Evolutionary conservation across 1,140 invertebrate genomes (phyloP), one percentile per base, ranked within the genome.

Genomic region (Caenorhabditis tropicalis): DNA sequence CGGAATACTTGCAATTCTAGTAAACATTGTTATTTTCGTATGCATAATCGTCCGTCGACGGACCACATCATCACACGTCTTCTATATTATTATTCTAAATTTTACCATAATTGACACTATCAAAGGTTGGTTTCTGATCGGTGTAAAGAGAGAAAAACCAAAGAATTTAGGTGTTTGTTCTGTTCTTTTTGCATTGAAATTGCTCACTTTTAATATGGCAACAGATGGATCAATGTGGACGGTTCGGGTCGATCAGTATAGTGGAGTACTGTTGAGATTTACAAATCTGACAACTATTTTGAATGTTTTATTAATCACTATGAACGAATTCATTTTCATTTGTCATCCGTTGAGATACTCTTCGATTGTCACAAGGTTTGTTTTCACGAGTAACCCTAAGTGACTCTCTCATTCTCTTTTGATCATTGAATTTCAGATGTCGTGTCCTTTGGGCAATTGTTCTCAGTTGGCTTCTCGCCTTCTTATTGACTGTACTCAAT

Each of bases 221-320:
- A 74, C 65, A 2, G 65, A 74, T 51, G 36, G n/a, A 0, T 43
- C 58, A 12, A 51, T 58, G 36, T 82, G 82, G 82, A 49, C 82
- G 2, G 60, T 82, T 31, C 56, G 48, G 15, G 82, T 87, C 1
- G 86, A 87, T 79, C 86, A 87, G 48, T 79, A 82, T n/a, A 82
- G 79, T 27, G 53, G 74, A 19, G 48, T 87, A 4, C 56, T 87
- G 24, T 48, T 86, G n/a, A 86, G 86, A 36, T 85, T 87, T 33
- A 87, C 86, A 2, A 87, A 87, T 60, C 39, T 87, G 49, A 48
- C 84, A 7, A 87, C 86, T 3, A 87, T 87, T 51, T n/a, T 87
- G 29, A 87, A 87, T 43, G 43, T 87, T 0, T 27, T 80, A 1
- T 36, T 87, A 27, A 81, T 87, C 49, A 87, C 86, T 19, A 39